phyloP scores from a whole-genome alignment of 2,888 invertebrate species.

The Luffia ferchaultella region DNA sequence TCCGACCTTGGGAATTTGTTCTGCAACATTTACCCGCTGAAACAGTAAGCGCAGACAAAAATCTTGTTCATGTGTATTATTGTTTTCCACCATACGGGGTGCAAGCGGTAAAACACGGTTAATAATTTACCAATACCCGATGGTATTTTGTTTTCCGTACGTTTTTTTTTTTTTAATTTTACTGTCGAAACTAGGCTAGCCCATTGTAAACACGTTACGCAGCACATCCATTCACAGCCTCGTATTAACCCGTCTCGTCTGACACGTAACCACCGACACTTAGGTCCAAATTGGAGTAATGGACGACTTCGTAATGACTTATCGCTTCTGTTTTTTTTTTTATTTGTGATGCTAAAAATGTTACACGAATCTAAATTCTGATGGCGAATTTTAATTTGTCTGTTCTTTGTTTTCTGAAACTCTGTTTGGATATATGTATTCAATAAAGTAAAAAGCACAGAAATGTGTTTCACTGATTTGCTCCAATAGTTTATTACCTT shows the following conservation, averaged over 20 bases:
- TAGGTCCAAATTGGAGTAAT: too few relatives aligned
- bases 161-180: conserved; percentile 9
- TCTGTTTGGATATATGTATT: conserved; percentile 38
- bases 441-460: conserved; percentile 60
- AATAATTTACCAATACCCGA: conserved; percentile 24
- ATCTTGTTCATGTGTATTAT: conserved; percentile 57
- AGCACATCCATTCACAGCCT: not conserved
- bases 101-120: conserved; percentile 30
- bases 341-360: too few relatives aligned
- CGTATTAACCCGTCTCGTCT: not conserved
- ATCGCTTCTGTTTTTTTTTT: too few relatives aligned
- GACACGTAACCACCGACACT: too few relatives aligned
- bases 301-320: too few relatives aligned
- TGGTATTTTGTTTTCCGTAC: conserved; percentile 8
- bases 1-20: conserved; percentile 62
- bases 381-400: too few relatives aligned
- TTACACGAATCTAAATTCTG: too few relatives aligned
- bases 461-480: conserved; percentile 63
- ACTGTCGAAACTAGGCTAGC: not conserved
- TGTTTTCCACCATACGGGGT: conserved; percentile 52
- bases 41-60: conserved; percentile 59
- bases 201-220: not conserved
- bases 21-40: conserved; percentile 58
- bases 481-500: conserved; percentile 30
- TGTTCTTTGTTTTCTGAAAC: conserved; percentile 34